Evolutionary conservation across 2,797 vertebrate genomes (phyloP).

Genomic region (Garrulus glandarius): DNA sequence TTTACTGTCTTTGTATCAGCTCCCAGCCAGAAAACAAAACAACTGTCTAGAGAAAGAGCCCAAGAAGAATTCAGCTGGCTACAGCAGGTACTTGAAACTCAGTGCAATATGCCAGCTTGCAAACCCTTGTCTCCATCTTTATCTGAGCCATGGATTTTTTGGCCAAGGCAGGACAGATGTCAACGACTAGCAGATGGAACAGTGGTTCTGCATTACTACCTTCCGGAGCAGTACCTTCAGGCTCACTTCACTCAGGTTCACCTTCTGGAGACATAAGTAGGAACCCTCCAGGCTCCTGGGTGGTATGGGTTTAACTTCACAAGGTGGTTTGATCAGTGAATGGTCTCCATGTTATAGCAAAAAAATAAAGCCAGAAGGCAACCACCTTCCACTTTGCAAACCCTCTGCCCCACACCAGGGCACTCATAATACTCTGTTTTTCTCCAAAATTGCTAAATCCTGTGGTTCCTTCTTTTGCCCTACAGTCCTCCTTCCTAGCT

Average conservation of each 20-base stretch:
- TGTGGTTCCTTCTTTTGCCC: background rate
- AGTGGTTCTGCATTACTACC: background rate
- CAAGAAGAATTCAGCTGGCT: background rate
- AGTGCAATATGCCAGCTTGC: background rate
- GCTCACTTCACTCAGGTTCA: background rate
- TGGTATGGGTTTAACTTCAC: background rate
- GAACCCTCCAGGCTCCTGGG: background rate
- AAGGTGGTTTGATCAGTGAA: background rate
- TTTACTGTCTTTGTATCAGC: background rate
- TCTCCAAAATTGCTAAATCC: background rate
- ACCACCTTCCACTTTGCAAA: background rate
- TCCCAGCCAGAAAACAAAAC: background rate
- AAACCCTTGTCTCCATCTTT: background rate
- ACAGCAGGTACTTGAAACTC: background rate
- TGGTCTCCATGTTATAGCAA: fast-evolving
- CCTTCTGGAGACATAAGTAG: fast-evolving
- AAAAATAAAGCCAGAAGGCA: background rate
- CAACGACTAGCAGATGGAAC: background rate
- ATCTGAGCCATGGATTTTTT: background rate
- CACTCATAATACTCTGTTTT: background rate
- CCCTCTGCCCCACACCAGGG: background rate
- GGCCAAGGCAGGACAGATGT: background rate
- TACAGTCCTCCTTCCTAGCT: background rate
- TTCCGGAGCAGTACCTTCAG: background rate
- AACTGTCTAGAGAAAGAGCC: background rate